Base-by-base conservation (phyloP, 2,113 vertebrate species). In the Phoenicopterus ruber region DNA sequence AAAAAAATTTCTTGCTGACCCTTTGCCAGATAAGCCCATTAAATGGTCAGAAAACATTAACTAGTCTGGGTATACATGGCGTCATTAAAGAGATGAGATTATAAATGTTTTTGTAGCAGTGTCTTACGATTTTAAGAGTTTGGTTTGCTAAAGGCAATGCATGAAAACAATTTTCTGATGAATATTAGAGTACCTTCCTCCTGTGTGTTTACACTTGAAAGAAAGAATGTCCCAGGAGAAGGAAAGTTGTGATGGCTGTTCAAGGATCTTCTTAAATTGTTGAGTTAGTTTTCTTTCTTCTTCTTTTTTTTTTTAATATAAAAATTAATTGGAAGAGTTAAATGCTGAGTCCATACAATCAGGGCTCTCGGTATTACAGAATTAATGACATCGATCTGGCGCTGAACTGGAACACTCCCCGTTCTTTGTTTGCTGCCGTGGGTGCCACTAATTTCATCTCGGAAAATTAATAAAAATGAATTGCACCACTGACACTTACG, bases 391-490 rank as follows among this genome's bases (percentile, higher is more conserved):
- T 97, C 7, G 76, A 95, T 97, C 82, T 42, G 25, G 95, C 6
- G 32, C 95, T 89, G 97, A 94, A 88, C 49, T 94, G 85, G 89
- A 95, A 96, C 96, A 84, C 88, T 91, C 88, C 65, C 59, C 3
- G 2, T 81, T 97, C 95, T 97, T 96, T 91, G 91, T 94, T 95
- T 93, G 95, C 94, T 54, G 73, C 95, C 32, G 57, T 86, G 57
- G 90, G 90, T 94, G 82, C 95, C 57, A 71, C 97, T 98, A 96
- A 98, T 98, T 98, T 97, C 86, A 95, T 97, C 96, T 97, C 71
- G 55, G 95, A 96, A 98, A 98, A 98, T 98, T 98, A 98, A 98
- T 98, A 98, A 96, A 96, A 97, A 97, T 87, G 94, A 97, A 97
- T 98, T 90, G 97, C 89, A 79, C 90, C 63, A 11, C 92, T 92